These are phyloP conservation scores for Chloroceryle amazona DNA, from an alignment of 2,797 vertebrate genomes.

Conservation along the genomic window DNA sequence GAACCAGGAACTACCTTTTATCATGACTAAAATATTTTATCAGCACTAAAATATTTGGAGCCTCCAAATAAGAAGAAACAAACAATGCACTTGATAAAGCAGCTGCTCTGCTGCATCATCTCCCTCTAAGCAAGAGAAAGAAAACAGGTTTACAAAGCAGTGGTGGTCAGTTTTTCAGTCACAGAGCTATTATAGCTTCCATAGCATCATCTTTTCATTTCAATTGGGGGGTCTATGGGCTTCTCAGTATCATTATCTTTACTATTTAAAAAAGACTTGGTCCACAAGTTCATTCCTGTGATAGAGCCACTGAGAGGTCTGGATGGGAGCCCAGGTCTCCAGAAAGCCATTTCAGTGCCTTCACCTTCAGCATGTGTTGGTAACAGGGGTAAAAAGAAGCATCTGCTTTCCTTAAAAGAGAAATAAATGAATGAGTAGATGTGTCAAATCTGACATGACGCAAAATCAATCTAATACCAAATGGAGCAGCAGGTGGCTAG, in stretches of 20 bases:
- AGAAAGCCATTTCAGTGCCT: not conserved
- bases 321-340: not conserved
- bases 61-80: slow-evolving; percentile 5
- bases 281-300: not conserved
- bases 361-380: not conserved
- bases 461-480: not conserved
- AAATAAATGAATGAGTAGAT: not conserved
- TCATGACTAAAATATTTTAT: not conserved
- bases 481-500: not conserved
- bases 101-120: not conserved
- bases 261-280: not conserved
- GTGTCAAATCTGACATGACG: not conserved
- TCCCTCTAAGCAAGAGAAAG: not conserved
- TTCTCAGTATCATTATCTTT: not conserved
- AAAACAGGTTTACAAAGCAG: not conserved
- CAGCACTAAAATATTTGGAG: not conserved
- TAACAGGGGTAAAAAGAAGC: not conserved
- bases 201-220: not conserved
- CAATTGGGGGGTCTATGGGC: not conserved
- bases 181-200: not conserved
- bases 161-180: not conserved
- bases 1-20: not conserved
- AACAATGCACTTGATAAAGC: not conserved
- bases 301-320: not conserved
- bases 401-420: not conserved